Evolutionary conservation across 2,113 vertebrate genomes (phyloP).

Genomic region (Paradisaea rubra): DNA sequence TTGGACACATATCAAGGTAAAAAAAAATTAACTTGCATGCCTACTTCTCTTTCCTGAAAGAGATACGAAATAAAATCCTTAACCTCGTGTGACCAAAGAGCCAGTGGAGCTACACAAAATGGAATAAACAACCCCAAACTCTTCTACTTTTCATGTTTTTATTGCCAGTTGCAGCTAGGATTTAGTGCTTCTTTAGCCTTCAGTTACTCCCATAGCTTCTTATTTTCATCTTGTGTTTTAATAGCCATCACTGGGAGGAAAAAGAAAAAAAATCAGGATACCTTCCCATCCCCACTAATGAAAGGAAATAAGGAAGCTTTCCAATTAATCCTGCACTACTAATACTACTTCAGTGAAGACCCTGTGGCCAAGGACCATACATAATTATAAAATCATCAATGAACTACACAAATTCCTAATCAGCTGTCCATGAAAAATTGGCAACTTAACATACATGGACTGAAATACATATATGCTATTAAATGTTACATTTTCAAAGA

Average conservation of each 20-base stretch:
- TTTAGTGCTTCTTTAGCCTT: not conserved
- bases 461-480: not conserved
- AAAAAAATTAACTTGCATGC: not conserved
- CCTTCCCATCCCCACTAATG: not conserved
- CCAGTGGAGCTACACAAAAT: not conserved
- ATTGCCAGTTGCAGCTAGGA: not conserved
- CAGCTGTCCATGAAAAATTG: not conserved
- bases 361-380: not conserved
- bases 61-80: not conserved
- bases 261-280: not conserved
- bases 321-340: not conserved
- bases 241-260: not conserved
- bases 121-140: not conserved
- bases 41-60: not conserved
- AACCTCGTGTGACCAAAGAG: not conserved
- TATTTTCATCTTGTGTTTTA: not conserved
- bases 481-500: not conserved
- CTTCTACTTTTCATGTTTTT: not conserved
- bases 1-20: slow-evolving; percentile 43
- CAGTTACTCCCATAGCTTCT: not conserved
- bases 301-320: not conserved
- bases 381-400: not conserved
- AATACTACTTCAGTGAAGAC: not conserved
- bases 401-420: not conserved
- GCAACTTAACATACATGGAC: not conserved